Evolutionary conservation across 2,888 invertebrate species (phyloP).

Genomic region (Pachycephus smyrnensis): DNA sequence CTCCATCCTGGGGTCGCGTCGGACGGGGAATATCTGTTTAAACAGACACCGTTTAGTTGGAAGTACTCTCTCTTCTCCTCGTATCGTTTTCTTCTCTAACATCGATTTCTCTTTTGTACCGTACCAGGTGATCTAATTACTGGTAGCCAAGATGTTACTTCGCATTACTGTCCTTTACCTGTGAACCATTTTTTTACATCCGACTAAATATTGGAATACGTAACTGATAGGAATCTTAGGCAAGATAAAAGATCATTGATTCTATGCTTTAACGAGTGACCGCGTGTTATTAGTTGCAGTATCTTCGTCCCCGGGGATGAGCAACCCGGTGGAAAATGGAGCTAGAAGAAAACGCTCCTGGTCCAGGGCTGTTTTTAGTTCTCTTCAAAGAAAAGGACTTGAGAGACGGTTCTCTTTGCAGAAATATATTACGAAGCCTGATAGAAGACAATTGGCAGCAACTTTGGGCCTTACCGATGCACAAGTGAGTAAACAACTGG

Average conservation of each 20-base stretch:
- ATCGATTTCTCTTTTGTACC: background rate
- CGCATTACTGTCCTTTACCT: background rate
- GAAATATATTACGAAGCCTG: slow-evolving; percentile 96
- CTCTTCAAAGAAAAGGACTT: slow-evolving; percentile 92
- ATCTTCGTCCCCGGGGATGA: slow-evolving; percentile 48
- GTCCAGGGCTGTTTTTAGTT: slow-evolving; percentile 96
- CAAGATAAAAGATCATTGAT: background rate
- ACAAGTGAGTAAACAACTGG: slow-evolving; percentile 72
- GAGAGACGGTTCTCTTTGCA: slow-evolving; percentile 93
- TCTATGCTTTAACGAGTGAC: background rate
- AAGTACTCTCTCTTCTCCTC: slow-evolving; percentile 17
- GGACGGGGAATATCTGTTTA: slow-evolving; percentile 35
- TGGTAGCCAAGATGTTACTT: background rate
- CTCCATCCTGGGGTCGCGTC: slow-evolving; percentile 39
- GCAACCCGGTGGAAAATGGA: slow-evolving; percentile 70
- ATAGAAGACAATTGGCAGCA: slow-evolving; percentile 90
- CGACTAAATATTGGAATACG: background rate
- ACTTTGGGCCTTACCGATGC: slow-evolving; percentile 93
- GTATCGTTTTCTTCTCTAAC: background rate
- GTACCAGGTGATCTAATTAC: background rate
- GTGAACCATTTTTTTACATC: background rate
- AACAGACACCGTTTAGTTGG: slow-evolving; percentile 36
- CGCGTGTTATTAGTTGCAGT: background rate
- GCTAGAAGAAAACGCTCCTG: slow-evolving; percentile 89
- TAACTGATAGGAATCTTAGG: background rate